Percentiles rank a stretch among this genome's conserved stretches.
These are phyloP conservation scores for Palythoa grandis DNA, from an alignment of 92 coral and sea anemone genomes.

Conservation along the genomic window DNA sequence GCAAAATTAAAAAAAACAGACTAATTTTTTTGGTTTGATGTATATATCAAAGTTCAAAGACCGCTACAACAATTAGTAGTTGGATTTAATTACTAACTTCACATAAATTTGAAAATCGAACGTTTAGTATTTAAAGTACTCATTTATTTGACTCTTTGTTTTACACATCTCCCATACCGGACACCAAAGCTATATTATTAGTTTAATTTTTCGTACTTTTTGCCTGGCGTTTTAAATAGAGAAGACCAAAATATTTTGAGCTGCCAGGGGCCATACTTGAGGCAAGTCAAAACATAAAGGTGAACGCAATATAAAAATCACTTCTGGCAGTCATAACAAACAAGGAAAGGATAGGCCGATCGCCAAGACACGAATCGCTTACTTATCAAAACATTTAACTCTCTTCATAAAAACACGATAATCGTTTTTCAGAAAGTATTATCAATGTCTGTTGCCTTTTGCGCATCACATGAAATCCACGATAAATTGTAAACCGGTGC, in stretches of 20 bases:
- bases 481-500: background rate
- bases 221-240: too few relatives aligned
- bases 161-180: too few relatives aligned
- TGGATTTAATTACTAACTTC: background rate
- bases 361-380: background rate
- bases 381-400: background rate
- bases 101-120: too few relatives aligned
- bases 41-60: background rate
- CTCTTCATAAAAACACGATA: background rate
- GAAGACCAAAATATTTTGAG: too few relatives aligned
- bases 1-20: too few relatives aligned
- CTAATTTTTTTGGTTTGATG: background rate
- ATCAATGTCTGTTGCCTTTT: background rate
- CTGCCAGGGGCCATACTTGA: too few relatives aligned
- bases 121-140: too few relatives aligned
- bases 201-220: too few relatives aligned
- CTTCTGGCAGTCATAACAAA: background rate
- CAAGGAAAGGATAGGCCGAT: background rate
- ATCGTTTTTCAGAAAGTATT: background rate
- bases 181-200: too few relatives aligned
- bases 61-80: background rate
- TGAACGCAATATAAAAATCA: background rate
- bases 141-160: too few relatives aligned
- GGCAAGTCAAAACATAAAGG: too few relatives aligned
- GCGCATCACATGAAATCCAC: background rate